phyloP scores from a whole-genome alignment of 2,888 invertebrate species.

The Nebria salina region DNA sequence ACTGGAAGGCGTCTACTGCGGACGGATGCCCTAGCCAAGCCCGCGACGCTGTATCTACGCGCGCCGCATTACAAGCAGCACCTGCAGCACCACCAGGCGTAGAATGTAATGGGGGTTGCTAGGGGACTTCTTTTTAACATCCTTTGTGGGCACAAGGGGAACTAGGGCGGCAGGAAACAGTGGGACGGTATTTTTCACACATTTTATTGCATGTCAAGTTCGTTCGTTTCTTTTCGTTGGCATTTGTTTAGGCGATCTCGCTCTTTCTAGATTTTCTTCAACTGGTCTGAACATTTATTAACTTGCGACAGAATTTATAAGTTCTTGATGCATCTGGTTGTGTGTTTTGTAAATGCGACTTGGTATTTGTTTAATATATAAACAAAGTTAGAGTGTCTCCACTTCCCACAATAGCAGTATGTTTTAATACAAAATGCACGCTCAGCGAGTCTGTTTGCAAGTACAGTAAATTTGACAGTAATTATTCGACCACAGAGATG shows the following conservation, averaged over 20 bases:
- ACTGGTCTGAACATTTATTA: neutral
- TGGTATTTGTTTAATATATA: neutral
- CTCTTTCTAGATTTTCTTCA: neutral
- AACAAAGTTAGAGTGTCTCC: neutral
- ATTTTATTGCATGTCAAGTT: slow-evolving; percentile 11
- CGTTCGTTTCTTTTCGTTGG: neutral
- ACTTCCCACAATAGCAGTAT: neutral
- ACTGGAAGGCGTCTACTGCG: slow-evolving; percentile 30
- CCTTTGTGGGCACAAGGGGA: neutral
- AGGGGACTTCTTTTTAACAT: neutral
- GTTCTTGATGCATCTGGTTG: neutral
- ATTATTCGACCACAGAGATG: slow-evolving; percentile 41
- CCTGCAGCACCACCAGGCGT: slow-evolving; percentile 21
- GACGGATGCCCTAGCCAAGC: slow-evolving; percentile 7
- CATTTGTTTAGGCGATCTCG: neutral
- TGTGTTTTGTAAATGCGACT: neutral
- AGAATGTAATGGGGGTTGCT: neutral
- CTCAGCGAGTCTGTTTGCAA: slow-evolving; percentile 9
- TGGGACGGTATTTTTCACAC: slow-evolving; percentile 10
- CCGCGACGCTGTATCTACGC: slow-evolving; percentile 19
- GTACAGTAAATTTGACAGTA: slow-evolving; percentile 40
- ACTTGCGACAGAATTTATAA: neutral
- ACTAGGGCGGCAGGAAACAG: neutral
- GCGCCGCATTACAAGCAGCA: slow-evolving; percentile 30
- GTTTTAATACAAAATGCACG: neutral